These are phyloP conservation scores for Syrphus vitripennis DNA, from an alignment of 2,888 invertebrate species.

Conservation along the genomic window DNA sequence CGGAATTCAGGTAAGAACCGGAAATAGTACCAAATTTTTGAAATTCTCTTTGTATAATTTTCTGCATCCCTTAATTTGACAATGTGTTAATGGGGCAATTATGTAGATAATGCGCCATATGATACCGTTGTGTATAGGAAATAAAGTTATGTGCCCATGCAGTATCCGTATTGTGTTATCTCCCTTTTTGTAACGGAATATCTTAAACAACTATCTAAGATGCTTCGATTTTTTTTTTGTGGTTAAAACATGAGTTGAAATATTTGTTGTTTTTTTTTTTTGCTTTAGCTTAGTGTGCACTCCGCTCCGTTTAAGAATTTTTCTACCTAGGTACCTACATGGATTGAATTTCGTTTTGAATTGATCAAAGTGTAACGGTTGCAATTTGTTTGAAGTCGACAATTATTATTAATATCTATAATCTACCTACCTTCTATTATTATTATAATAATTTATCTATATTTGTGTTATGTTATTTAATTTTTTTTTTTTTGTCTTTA, in stretches of 20 bases:
- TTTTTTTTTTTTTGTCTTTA: background rate
- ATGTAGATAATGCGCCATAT: conserved; percentile 37
- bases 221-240: conserved; percentile 47
- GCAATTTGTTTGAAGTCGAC: conserved; percentile 25
- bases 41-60: conserved; percentile 8
- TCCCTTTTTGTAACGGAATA: conserved; percentile 50
- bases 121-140: conserved; percentile 14
- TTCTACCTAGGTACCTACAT: no score
- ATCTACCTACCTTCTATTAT: background rate
- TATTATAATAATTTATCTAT: background rate
- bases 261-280: background rate
- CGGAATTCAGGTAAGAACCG: conserved; percentile 47
- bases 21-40: background rate
- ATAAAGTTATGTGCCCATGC: background rate
- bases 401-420: background rate
- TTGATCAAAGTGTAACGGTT: conserved; percentile 57
- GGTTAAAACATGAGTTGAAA: conserved; percentile 38
- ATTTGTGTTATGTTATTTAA: background rate
- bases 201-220: conserved; percentile 6
- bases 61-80: conserved; percentile 58
- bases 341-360: conserved; percentile 60
- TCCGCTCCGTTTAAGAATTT: conserved; percentile 36
- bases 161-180: background rate
- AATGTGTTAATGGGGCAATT: conserved; percentile 61
- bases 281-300: background rate